Base-by-base conservation (phyloP, 2,888 invertebrate genomes). In the Drosophila mulleri region DNA sequence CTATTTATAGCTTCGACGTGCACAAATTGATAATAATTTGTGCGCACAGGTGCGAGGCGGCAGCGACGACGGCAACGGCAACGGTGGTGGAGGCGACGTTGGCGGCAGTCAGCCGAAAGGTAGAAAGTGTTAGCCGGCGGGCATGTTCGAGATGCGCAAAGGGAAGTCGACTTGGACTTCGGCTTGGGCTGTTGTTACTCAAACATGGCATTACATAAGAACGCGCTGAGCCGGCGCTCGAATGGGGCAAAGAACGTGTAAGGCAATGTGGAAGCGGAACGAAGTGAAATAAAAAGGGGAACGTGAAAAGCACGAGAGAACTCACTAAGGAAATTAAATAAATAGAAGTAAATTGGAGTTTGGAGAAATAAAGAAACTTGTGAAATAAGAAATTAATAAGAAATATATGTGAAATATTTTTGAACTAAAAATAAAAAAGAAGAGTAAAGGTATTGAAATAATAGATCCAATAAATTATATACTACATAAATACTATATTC, bases 11-110 rank as follows among this genome's bases (percentile, higher is more conserved):
- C 78, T 37, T 45, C 54, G 84, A 84, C 83, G 83, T 84, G 87
- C 78, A 74, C 80, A 86, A 82, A 84, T 83, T 84, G 83, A 83
- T 86, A 86, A 86, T 83, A 80, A 77, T 81, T 81, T 65, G 70
- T 59, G 68, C 58, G 52, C 67, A 48, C 56, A 73, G 78, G 79
- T 83, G 81, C 69, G 82, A 75, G 70, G 53, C 61, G 67, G 35
- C 20, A 5, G 20, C 44, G 65, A 20, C 18, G 9, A 6, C 20
- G 16, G 20, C 32, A 0, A 42, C 18, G 70, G 53, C 63, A 63
- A 18, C 50, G 0, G 39, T n/a, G n/a, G n/a, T n/a, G n/a, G n/a
- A n/a, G n/a, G n/a, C 41, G 41, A 39, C n/a, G 18, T 11, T 12
- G 62, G 4, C 48, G 35, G 29, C 20, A 56, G 48, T 26, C 29